Evolutionary conservation across 2,888 invertebrate species (phyloP), one percentile per base, ranked within the genome.

Genomic region (Thymelicus sylvestris): DNA sequence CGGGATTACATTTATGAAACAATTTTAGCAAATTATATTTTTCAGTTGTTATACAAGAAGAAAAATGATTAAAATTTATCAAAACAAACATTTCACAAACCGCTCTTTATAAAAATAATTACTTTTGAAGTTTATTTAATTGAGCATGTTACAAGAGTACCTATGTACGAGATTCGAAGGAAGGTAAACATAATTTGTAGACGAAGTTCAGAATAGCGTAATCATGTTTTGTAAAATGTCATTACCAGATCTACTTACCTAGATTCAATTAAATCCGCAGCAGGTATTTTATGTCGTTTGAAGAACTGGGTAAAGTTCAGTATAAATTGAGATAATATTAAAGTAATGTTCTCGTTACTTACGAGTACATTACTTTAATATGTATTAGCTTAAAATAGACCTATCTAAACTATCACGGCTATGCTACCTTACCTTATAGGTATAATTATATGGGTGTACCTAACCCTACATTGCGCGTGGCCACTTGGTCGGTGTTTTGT

Each of bases 151-250:
- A 80, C 84, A 85, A 86, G 90, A 90, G 89, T 90, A 90, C 90
- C 88, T 87, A 57, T 7, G 87, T 85, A 84, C 87, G 88, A 83
- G 81, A 86, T 91, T 88, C 86, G 86, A 90, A 89, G 89, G 88
- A 88, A 89, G 90, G 90, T 88, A 91, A 90, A 92, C 86, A 86
- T 90, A 89, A 91, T 91, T 92, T 92, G 91, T 90, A 87, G 88
- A 81, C 80, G 83, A 91, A 91, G 86, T 92, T 91, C 78, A 79
- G 80, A 83, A 85, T 86, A 44, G 44, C 10, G 44, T 44, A 44
- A 85, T 90, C 88, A 89, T 88, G 89, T 87, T 86, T 84, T 80
- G 85, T 79, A 86, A 81, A 84, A 84, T 85, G 84, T 80, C 83
- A 86, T 83, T 81, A 80, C 81, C 79, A 80, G 83, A 88, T 89